A percentile compares a stretch with the other conserved stretches of the same genome.
phyloP scores from a whole-genome alignment of 2,797 vertebrate genomes.

The Sphenodon punctatus region DNA sequence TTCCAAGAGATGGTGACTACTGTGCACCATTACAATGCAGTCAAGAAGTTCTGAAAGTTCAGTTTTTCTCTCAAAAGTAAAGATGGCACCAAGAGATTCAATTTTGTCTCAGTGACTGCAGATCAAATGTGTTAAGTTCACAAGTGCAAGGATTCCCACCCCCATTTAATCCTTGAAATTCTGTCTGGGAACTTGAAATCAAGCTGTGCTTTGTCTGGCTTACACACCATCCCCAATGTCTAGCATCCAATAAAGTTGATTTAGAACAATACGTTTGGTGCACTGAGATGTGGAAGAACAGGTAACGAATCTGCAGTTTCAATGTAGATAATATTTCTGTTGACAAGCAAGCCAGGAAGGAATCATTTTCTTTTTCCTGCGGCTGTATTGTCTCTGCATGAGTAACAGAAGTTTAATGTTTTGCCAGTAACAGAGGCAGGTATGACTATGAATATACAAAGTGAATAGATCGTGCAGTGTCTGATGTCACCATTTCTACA shows the following conservation, averaged over 20 bases:
- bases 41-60: not conserved
- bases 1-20: not conserved
- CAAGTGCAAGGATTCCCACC: not conserved
- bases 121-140: not conserved
- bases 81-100: not conserved
- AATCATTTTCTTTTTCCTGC: not conserved
- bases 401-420: not conserved
- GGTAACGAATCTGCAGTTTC: not conserved
- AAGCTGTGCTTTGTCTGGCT: not conserved
- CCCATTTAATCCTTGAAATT: not conserved
- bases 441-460: not conserved
- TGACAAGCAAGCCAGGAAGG: not conserved
- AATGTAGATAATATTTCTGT: not conserved
- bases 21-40: not conserved
- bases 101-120: not conserved
- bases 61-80: not conserved
- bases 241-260: not conserved
- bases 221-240: not conserved
- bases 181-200: not conserved
- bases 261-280: not conserved
- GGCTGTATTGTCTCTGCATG: not conserved
- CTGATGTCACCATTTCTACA: not conserved
- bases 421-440: no score
- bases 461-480: not conserved
- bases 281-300: not conserved